Evolutionary conservation across 2,888 invertebrate genomes (phyloP).

Genomic region (Agriopis aurantiaria): DNA sequence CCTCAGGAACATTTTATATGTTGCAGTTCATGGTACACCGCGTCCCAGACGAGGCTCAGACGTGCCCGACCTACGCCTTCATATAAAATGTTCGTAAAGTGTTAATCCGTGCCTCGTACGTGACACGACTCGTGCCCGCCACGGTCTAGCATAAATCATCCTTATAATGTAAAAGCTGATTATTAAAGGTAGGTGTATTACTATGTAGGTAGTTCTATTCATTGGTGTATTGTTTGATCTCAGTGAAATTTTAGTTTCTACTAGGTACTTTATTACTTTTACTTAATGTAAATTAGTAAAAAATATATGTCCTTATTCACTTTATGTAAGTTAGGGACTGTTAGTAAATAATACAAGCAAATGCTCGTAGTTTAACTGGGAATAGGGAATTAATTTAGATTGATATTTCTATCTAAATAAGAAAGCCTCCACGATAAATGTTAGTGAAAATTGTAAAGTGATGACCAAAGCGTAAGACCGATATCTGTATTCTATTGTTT

Average conservation of each 20-base stretch:
- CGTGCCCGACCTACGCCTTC: no score
- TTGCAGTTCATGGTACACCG: no score
- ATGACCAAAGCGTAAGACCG: not conserved
- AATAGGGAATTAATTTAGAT: not conserved
- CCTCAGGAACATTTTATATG: no score
- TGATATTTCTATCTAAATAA: not conserved
- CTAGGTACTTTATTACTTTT: slow-evolving; percentile 31
- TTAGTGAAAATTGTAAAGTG: not conserved
- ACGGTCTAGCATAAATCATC: no score
- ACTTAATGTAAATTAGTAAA: slow-evolving; percentile 13
- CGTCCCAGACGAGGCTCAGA: no score
- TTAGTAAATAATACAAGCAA: slow-evolving; percentile 3
- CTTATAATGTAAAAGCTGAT: slow-evolving; percentile 3
- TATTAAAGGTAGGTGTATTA: slow-evolving; percentile 6
- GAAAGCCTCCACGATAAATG: slow-evolving; percentile 8
- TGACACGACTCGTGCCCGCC: no score
- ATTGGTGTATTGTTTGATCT: slow-evolving; percentile 55
- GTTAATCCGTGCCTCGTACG: no score
- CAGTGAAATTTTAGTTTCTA: slow-evolving; percentile 49
- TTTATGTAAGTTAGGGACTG: slow-evolving; percentile 15
- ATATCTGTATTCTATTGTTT: not conserved
- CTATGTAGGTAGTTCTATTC: slow-evolving; percentile 15
- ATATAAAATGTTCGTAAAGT: no score
- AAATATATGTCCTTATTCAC: not conserved
- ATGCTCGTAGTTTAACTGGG: slow-evolving; percentile 11